Base-by-base conservation (phyloP, 2,113 vertebrate genomes). In the Eubucco bourcierii region DNA sequence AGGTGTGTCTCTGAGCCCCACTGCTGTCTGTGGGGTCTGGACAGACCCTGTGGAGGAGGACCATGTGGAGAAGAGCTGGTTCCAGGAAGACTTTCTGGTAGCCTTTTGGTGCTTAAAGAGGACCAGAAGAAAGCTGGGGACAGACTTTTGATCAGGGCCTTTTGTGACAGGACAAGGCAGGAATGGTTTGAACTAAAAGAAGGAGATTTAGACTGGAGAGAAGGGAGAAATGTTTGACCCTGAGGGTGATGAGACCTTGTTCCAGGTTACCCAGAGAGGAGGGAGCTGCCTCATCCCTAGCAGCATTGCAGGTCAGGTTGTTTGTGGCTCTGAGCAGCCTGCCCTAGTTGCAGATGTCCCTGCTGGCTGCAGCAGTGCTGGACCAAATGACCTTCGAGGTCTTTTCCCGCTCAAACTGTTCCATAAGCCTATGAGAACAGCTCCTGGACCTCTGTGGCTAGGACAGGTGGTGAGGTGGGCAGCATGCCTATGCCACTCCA, bases 401-500 rank as follows among this genome's bases (percentile, higher is more conserved):
- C 34, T 25, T 9, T 63, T 37, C 33, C 23, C 33, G 37, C 33
- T 15, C 60, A 37, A 37, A 28, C 25, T 37, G 39, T 39, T 28
- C 15, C 17, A 27, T 29, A 24, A 63, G 33, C 34, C 23, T 37
- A 17, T 28, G 61, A 28, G 27, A 44, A 33, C 44, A 13, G 52
- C 5, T 7, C 67, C 67, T 6, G 41, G 53, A 25, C 10, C 47
- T 63, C 21, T 9, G 10, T 1, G 10, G 18, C 64, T 12, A 25
- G 50, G 50, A 52, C 50, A 52, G 27, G 16, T 4, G 17, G 27
- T 5, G 50, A 18, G 39, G 24, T 5, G 18, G 59, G 53, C 55
- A 28, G 2, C 0, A 0, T 44, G 33, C 58, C 53, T 2, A 5
- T 13, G 3, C 33, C 23, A 25, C 25, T 13, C 6, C 14, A 1